phyloP scores from a whole-genome alignment of 2,888 invertebrate species.

The Ornithoptera alexandrae region DNA sequence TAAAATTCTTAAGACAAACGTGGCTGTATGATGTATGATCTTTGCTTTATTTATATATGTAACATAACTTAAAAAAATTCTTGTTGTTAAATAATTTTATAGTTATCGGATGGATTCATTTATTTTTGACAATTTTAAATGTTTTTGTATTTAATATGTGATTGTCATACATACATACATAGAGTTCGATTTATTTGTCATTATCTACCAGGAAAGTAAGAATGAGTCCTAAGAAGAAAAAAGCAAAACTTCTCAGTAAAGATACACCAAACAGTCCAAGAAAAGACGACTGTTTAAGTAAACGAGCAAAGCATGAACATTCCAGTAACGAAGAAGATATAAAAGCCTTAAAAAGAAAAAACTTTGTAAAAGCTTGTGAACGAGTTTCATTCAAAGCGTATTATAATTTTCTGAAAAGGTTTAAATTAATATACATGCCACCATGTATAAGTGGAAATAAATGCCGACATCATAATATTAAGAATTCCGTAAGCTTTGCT shows the following conservation, averaged over 20 bases:
- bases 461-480: slow-evolving; percentile 47
- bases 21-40: too few relatives aligned
- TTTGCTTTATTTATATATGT: too few relatives aligned
- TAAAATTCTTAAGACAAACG: too few relatives aligned
- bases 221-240: slow-evolving; percentile 54
- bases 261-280: slow-evolving; percentile 38
- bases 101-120: too few relatives aligned
- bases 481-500: slow-evolving; percentile 8
- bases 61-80: too few relatives aligned
- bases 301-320: slow-evolving; percentile 44
- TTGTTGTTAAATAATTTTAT: too few relatives aligned
- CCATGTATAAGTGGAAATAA: slow-evolving; percentile 45
- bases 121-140: too few relatives aligned
- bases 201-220: neutral
- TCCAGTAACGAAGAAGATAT: slow-evolving; percentile 37
- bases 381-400: slow-evolving; percentile 59
- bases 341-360: slow-evolving; percentile 51
- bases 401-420: slow-evolving; percentile 50
- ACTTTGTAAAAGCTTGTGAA: slow-evolving; percentile 65
- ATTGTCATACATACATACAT: too few relatives aligned
- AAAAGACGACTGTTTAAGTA: slow-evolving; percentile 37
- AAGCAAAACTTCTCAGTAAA: slow-evolving; percentile 36
- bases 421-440: slow-evolving; percentile 56
- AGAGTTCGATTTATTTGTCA: too few relatives aligned
- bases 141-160: too few relatives aligned